These are phyloP conservation scores for Artemia sp. DNA, from an alignment of 2,888 invertebrate genomes.

Conservation along the genomic window DNA sequence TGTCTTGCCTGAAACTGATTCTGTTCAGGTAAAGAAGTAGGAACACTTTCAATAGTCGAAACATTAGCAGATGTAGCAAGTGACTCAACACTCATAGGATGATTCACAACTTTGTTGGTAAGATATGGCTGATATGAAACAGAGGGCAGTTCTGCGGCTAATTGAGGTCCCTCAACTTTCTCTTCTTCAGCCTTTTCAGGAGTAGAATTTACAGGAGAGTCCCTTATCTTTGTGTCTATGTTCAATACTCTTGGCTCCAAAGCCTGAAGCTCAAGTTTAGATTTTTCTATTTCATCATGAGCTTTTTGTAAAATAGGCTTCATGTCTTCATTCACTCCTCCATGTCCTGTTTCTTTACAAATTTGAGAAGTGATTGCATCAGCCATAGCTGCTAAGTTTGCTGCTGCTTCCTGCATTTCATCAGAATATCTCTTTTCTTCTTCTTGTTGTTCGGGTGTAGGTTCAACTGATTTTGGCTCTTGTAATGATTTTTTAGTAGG, in stretches of 20 bases:
- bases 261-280: background rate
- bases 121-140: background rate
- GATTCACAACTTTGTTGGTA: background rate
- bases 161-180: background rate
- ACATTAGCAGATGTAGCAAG: background rate
- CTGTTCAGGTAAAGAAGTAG: background rate
- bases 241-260: background rate
- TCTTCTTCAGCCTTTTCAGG: background rate
- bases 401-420: slow-evolving; percentile 15
- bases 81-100: slow-evolving; percentile 2
- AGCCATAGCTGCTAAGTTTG: background rate
- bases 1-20: background rate
- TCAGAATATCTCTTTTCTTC: slow-evolving; percentile 1
- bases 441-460: slow-evolving; percentile 1
- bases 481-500: background rate
- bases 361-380: slow-evolving; percentile 9
- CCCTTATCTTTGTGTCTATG: no score
- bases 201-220: background rate
- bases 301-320: background rate
- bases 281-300: background rate
- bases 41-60: background rate
- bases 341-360: slow-evolving; percentile 4
- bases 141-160: background rate
- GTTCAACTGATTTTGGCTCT: background rate
- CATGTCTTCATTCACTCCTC: background rate